These are phyloP conservation scores for Drosophila sechellia DNA, from an alignment of 1,140 invertebrate genomes.

Conservation along the genomic window DNA sequence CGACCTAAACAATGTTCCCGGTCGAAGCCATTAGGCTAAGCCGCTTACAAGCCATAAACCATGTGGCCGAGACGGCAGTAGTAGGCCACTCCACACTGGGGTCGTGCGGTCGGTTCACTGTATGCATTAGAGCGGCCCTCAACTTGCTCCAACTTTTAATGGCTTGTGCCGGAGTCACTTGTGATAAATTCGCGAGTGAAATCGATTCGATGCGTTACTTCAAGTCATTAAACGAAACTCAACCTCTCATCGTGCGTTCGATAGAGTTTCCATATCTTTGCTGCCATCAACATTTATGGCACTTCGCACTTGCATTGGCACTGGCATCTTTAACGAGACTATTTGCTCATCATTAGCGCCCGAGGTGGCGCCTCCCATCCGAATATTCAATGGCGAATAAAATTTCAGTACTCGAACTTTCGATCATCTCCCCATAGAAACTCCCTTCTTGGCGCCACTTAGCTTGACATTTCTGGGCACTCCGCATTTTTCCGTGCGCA, in stretches of 20 bases:
- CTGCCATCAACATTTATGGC: background rate
- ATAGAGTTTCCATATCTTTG: background rate
- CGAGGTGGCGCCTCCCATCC: slow-evolving; percentile 1
- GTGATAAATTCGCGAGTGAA: background rate
- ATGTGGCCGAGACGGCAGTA: slow-evolving; percentile 4
- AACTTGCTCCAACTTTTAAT: background rate
- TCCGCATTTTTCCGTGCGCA: slow-evolving; percentile 30
- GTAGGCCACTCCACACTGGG: background rate
- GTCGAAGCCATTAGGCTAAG: slow-evolving; percentile 52
- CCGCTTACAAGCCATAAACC: slow-evolving; percentile 55
- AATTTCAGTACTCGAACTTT: slow-evolving; percentile 29
- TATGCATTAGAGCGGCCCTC: background rate
- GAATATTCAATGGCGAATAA: slow-evolving; percentile 53
- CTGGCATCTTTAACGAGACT: slow-evolving; percentile 52
- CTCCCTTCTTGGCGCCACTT: background rate
- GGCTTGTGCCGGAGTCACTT: background rate
- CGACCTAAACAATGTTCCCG: slow-evolving; percentile 5
- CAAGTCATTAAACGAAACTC: slow-evolving; percentile 6
- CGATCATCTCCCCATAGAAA: slow-evolving; percentile 3
- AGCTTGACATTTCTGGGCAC: slow-evolving; percentile 32
- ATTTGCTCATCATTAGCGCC: slow-evolving; percentile 67
- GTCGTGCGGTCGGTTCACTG: background rate
- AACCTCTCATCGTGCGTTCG: background rate
- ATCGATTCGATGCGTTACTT: slow-evolving; percentile 3
- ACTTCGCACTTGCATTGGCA: slow-evolving; percentile 31